phyloP scores from a whole-genome alignment of 1,140 invertebrate genomes.

The Maconellicoccus hirsutus region DNA sequence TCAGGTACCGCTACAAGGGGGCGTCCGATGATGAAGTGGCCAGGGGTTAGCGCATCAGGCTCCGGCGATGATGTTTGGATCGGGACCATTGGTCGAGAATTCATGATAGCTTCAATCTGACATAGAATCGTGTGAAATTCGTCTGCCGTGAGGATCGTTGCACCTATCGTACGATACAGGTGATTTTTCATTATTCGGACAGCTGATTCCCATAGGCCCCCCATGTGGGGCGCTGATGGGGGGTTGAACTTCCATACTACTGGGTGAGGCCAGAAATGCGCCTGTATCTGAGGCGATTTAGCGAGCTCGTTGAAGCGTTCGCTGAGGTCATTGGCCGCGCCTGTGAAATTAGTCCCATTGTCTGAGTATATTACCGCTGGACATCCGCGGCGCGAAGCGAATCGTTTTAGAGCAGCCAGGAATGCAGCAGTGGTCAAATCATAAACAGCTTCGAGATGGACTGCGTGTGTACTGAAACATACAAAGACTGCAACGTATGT shows the following conservation, averaged over 20 bases:
- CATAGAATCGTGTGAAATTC: conserved; percentile 31
- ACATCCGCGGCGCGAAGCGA: conserved; percentile 24
- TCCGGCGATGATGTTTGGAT: conserved; percentile 16
- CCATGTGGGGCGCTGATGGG: conserved; percentile 32
- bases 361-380: conserved; percentile 27
- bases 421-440: conserved; percentile 27
- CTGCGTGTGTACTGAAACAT: conserved; percentile 28
- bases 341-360: conserved; percentile 29
- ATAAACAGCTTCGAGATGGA: conserved; percentile 28
- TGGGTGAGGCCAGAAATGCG: neutral
- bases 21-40: conserved; percentile 32
- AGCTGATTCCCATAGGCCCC: conserved; percentile 35
- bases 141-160: conserved; percentile 30
- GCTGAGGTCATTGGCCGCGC: conserved; percentile 18
- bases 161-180: conserved; percentile 31
- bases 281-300: too few species aligned
- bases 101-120: conserved; percentile 31
- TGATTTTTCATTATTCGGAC: conserved; percentile 33
- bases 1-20: conserved; percentile 25
- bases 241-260: conserved; percentile 30
- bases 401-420: conserved; percentile 23
- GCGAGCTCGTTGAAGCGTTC: neutral
- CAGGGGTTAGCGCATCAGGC: conserved; percentile 31
- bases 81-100: conserved; percentile 32
- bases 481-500: conserved; percentile 11